Conservation (phyloP, 2,888 invertebrate species). For the Tromatobia lineatoria region DNA sequence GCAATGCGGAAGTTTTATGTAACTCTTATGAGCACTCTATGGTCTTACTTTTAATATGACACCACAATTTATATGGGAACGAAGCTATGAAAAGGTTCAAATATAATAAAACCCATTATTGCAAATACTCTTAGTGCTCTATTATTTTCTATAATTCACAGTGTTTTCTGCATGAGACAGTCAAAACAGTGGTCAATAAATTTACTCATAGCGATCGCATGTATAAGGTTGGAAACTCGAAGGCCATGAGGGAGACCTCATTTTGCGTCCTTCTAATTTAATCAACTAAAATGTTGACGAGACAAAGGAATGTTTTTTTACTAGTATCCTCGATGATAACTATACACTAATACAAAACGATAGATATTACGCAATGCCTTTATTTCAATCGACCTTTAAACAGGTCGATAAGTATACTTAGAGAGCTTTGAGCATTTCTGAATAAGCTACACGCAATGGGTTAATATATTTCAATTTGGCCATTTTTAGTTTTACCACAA, state of each 20-base stretch:
- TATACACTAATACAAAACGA: neutral
- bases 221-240: no score
- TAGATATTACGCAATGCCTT: neutral
- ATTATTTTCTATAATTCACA: no score
- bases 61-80: no score
- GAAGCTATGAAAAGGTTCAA: no score
- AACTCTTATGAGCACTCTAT: no score
- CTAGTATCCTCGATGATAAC: neutral
- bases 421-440: neutral
- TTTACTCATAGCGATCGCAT: no score
- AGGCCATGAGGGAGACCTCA: no score
- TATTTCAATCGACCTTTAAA: neutral
- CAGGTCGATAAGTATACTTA: neutral
- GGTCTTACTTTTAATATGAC: no score
- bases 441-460: neutral
- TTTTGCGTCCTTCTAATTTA: neutral
- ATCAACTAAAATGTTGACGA: neutral
- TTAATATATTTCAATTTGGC: conserved; percentile 1
- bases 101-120: no score
- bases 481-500: neutral
- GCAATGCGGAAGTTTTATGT: no score
- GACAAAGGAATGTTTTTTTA: neutral
- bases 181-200: no score
- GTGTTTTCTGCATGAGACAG: neutral
- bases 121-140: no score